Evolutionary conservation across 1,140 invertebrate species (phyloP), one percentile per base, ranked within the genome.

Genomic region (Hormaphis cornu): DNA sequence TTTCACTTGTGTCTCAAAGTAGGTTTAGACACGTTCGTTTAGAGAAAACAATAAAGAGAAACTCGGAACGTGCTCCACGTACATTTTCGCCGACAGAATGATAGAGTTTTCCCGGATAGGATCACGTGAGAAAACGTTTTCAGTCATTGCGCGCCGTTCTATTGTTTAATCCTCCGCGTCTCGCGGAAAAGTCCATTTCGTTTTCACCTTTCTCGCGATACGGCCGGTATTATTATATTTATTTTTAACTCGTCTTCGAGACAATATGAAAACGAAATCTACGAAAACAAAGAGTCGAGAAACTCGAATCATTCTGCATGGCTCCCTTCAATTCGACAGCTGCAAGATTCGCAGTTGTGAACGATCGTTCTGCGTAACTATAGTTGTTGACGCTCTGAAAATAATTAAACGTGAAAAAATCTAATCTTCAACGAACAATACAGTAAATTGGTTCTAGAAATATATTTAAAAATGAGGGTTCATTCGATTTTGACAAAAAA

Each of bases 111-210:
- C 18, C 58, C n/a, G 46, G 58, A 44, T 61, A 61, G 58, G 40
- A 61, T 61, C 58, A 61, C 16, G 37, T 22, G 18, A 46, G n/a
- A n/a, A 14, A 42, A 18, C 42, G 26, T 44, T 61, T 37, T 61
- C 26, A 46, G 26, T 61, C 26, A 18, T 16, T 61, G 58, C 42
- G n/a, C n/a, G n/a, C n/a, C n/a, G n/a, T n/a, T n/a, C n/a, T 46
- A 61, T 61, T 61, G 58, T 61, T 61, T 61, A 61, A 61, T 61
- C 58, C 58, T 44, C 42, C 26, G n/a, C 46, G 22, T 30, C n/a
- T n/a, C n/a, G n/a, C n/a, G n/a, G n/a, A n/a, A 46, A 61, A 61
- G 9, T 30, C 58, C 58, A 42, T 44, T 61, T 61, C 37, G n/a
- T 61, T 61, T 61, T 46, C 26, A 63, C 58, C 42, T 61, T 26